Conservation (phyloP, 2,888 invertebrate species). For the Mycalesis mineus region DNA sequence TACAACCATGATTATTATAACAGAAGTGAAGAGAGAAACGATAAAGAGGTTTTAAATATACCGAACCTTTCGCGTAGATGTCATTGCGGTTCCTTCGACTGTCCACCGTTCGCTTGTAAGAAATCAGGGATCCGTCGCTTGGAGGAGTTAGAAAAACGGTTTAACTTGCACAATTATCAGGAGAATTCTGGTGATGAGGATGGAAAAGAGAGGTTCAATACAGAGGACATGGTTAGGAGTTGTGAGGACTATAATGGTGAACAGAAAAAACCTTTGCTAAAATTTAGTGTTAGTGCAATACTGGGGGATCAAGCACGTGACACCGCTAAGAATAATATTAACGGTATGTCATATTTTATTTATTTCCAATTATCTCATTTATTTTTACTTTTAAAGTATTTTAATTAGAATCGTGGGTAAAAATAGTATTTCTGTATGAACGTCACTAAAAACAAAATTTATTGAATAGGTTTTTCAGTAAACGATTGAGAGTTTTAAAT, state of each 20-base stretch:
- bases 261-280: slow-evolving; percentile 86
- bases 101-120: slow-evolving; percentile 71
- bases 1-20: slow-evolving; percentile 57
- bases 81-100: slow-evolving; percentile 77
- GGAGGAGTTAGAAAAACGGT: slow-evolving; percentile 67
- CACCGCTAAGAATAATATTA: slow-evolving; percentile 49
- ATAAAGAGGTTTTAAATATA: slow-evolving; percentile 66
- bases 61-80: slow-evolving; percentile 66
- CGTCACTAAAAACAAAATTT: no score
- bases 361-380: background rate
- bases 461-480: no score
- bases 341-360: slow-evolving; percentile 48
- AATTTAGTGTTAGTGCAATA: slow-evolving; percentile 96
- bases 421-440: no score
- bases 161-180: slow-evolving; percentile 57
- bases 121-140: slow-evolving; percentile 64
- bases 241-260: slow-evolving; percentile 58
- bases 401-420: no score
- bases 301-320: slow-evolving; percentile 80
- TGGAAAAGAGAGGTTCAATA: slow-evolving; percentile 45
- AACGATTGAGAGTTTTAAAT: no score
- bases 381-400: no score
- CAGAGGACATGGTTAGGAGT: slow-evolving; percentile 63
- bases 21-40: slow-evolving; percentile 43
- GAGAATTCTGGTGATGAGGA: slow-evolving; percentile 65